Evolutionary conservation across 2,113 vertebrate species (phyloP), one percentile per base, ranked within the genome.

Genomic region (Colinus virginianus): DNA sequence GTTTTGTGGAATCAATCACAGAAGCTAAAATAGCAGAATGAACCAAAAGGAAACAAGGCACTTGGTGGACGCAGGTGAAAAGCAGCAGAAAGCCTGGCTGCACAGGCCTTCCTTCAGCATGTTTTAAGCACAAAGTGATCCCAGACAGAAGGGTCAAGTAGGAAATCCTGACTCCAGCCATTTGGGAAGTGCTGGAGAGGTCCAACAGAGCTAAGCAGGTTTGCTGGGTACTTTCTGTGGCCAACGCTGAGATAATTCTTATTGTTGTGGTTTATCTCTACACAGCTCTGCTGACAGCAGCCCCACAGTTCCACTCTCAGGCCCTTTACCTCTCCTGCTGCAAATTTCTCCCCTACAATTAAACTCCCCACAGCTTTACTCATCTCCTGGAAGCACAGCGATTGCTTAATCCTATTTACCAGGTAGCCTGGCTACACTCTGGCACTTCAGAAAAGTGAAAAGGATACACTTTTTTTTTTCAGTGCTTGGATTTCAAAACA

Each of bases 131-230:
- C 16, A 7, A 53, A 66, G 14, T 9, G 53, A 72, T 15, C 51
- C 46, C 30, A 66, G 85, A 7, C 7, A 1, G 56, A 88, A 10
- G 26, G 8, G 21, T 7, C 63, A 9, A 11, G 16, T 62, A 36
- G 0, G 3, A 74, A 82, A 59, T 0, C 2, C 1, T 2, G 32
- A 17, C 67, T 87, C 36, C 61, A 63, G 61, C 23, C 36, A 28
- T 28, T 8, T 18, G 23, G 61, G 17, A 16, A 63, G 61, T 16
- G 30, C 55, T 38, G 36, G 46, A 55, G 32, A 67, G 11, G 18
- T 48, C 9, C 12, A n/a, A 13, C 0, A 3, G 11, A 19, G 40
- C 36, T 49, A 53, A 7, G 2, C 22, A 5, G 40, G 46, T 36
- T 13, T 61, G 9, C 51, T 69, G 12, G 18, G 66, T 25, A 64